Conservation (phyloP, 2,888 invertebrate genomes). For the Lasioglossum calceatum region DNA sequence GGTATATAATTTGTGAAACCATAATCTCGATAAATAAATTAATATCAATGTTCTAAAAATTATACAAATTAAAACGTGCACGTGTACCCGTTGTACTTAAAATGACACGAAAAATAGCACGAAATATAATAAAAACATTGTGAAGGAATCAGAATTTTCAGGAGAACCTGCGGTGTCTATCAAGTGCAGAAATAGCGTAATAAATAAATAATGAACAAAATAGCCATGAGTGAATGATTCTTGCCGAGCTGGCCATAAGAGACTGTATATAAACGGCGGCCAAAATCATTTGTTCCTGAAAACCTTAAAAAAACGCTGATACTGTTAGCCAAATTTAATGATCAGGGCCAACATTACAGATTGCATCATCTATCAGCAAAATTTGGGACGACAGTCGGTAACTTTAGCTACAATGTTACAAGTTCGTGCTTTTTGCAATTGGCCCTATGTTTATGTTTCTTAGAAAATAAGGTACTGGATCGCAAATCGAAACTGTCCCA, state of each 20-base stretch:
- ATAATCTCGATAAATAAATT: too few relatives aligned
- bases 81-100: too few relatives aligned
- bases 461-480: too few relatives aligned
- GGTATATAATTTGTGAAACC: too few relatives aligned
- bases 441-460: background rate
- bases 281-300: background rate
- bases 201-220: background rate
- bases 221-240: background rate
- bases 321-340: background rate
- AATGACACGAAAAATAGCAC: too few relatives aligned
- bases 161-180: too few relatives aligned
- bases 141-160: background rate
- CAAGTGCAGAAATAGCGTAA: background rate
- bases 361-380: background rate
- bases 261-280: background rate
- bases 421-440: background rate
- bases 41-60: too few relatives aligned
- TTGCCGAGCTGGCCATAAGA: too few relatives aligned
- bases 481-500: too few relatives aligned
- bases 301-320: background rate
- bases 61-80: too few relatives aligned
- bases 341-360: background rate
- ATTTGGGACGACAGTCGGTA: background rate
- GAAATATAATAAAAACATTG: too few relatives aligned
- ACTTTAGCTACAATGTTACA: background rate